Conservation (phyloP, 2,797 vertebrate species). For the Acanthopagrus latus region DNA sequence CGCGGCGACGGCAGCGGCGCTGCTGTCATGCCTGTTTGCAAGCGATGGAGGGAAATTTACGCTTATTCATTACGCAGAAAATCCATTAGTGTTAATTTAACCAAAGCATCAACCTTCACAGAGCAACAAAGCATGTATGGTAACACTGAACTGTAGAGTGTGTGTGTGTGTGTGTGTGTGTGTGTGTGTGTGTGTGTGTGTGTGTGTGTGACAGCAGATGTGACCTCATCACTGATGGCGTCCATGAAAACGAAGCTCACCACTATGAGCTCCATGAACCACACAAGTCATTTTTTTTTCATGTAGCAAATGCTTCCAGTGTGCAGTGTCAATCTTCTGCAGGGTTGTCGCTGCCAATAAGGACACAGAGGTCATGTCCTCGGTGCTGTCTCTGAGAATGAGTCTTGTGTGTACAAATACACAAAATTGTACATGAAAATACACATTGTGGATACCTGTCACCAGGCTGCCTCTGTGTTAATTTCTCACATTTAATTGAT, state of each 20-base stretch:
- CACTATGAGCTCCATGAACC: slow-evolving; percentile 7
- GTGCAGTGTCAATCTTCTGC: slow-evolving; percentile 20
- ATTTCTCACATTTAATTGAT: neutral
- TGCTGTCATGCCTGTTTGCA: slow-evolving; percentile 21
- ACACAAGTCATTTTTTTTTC: slow-evolving; percentile 16
- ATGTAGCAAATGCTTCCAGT: slow-evolving; percentile 2
- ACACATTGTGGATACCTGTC: too few species aligned
- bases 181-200: neutral
- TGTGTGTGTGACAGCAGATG: slow-evolving; percentile 11
- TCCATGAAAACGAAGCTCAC: neutral
- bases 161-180: slow-evolving; percentile 6
- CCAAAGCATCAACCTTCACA: slow-evolving; percentile 45
- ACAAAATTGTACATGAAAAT: neutral
- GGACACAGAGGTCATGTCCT: neutral
- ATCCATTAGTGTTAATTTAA: slow-evolving; percentile 66
- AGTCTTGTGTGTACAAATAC: neutral
- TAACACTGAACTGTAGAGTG: slow-evolving; percentile 3
- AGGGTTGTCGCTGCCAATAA: neutral
- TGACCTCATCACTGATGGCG: neutral
- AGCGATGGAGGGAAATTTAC: slow-evolving; percentile 27
- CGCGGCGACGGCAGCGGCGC: neutral
- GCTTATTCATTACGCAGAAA: slow-evolving; percentile 64
- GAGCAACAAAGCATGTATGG: slow-evolving; percentile 34
- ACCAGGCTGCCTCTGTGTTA: neutral
- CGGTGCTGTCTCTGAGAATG: neutral